A percentile compares a stretch with the other conserved stretches of the same genome.
phyloP scores from a whole-genome alignment of 2,888 invertebrate genomes.

The Willowsia nigromaculata region DNA sequence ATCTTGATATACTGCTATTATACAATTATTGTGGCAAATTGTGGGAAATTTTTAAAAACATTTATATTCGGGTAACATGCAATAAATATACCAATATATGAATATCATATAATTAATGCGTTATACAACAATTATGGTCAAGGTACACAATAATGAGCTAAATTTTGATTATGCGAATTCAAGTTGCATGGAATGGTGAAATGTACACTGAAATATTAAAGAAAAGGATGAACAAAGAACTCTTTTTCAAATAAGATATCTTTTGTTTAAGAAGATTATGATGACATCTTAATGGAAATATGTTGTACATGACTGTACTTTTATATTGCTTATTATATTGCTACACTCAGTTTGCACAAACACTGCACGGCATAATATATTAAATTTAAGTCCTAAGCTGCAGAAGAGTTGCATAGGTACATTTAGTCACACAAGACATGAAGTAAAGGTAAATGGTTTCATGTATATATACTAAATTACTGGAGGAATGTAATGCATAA shows the following conservation, averaged over 20 bases:
- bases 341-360: background rate
- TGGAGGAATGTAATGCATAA: background rate
- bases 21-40: constrained; percentile 15
- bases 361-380: background rate
- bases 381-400: no score
- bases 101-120: no score
- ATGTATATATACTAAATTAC: no score
- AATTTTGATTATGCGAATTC: background rate
- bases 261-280: constrained; percentile 3
- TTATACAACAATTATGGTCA: no score
- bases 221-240: background rate
- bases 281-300: constrained; percentile 57
- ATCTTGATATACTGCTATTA: no score
- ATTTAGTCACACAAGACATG: no score
- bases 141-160: background rate
- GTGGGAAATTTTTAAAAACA: constrained; percentile 25
- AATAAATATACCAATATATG: no score
- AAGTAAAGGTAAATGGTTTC: no score
- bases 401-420: no score
- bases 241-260: background rate
- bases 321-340: background rate
- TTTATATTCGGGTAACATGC: no score
- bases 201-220: background rate
- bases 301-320: constrained; percentile 13
- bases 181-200: background rate